Evolutionary conservation across 2,797 vertebrate species (phyloP), one percentile per base, ranked within the genome.

Genomic region (Myotis myotis): DNA sequence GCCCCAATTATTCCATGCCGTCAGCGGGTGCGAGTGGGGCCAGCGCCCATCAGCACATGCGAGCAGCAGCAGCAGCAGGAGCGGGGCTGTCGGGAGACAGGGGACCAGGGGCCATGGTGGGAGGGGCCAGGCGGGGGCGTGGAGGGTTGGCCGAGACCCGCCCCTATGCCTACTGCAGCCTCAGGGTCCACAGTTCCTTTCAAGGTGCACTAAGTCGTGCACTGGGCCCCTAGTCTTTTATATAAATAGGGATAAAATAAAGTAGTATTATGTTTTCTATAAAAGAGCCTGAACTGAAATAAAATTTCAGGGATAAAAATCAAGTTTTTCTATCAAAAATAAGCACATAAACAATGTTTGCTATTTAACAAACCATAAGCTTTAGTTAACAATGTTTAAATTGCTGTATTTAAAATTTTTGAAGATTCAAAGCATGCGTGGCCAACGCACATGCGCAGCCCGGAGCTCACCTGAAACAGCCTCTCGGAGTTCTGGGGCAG

Each of bases 401-500:
- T 74, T 47, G 89, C 70, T 75, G 28, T 20, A 41, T 23, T 92
- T 85, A 71, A 57, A 47, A 72, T 75, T 30, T 75, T 30, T 71
- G 33, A 81, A 85, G 68, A 62, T 57, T 41, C 8, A 22, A 60
- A 60, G 41, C 19, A 1, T 9, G 22, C 0, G 0, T 0, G 33
- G 64, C 30, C 82, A 6, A 2, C 0, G 4, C 0, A 5, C 10
- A 3, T 0, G 1, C 0, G 23, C 0, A 0, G 4, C 47, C 7
- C 30, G 44, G 44, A 23, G 79, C 97, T 96, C 98, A 99, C 99
- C 99, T 99, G 99, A 96, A 99, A 99, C 98, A 99, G 99, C 96
- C 98, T 99, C 98, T 99, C 99, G 15, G 99, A 99, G 98, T 99
- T 99, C 98, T 99, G 99, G 86, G 99, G 99, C 94, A 99, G 98